Base-by-base conservation (phyloP, 2,113 vertebrate genomes). In the Trichechus manatus region DNA sequence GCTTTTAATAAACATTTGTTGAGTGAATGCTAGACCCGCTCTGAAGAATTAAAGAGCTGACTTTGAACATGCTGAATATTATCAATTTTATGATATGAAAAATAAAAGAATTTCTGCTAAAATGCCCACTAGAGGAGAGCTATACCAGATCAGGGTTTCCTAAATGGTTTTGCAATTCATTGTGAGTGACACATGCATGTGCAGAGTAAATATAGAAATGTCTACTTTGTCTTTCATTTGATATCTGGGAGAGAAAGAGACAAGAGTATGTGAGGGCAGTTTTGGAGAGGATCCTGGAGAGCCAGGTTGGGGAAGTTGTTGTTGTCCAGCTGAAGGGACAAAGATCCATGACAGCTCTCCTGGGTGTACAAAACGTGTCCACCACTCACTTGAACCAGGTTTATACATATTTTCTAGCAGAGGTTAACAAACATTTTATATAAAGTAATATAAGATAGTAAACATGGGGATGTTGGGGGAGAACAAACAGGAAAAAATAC, bases 21-120 rank as follows among this genome's bases (percentile, higher is more conserved):
- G 81, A 94, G 47, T 93, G 87, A 89, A 89, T 81, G 68, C 56
- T 87, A 20, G 9, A 91, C 64, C n/a, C 31, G 20, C 36, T 93
- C 59, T 50, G 29, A 92, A 47, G 80, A 94, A 94, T 20, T 15
- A 13, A 83, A 86, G 75, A 80, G 89, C 33, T 90, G 33, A 53
- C 31, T 94, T 75, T 50, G 25, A 87, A 83, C 87, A 33, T 66
- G 22, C 5, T 84, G 33, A 75, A 47, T 77, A 42, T 39, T 70
- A 94, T 44, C 68, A 89, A 47, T 88, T 92, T 93, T 56, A 44
- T 83, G 27, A 66, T 61, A 94, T 23, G 59, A 95, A 77, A 78
- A 96, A 78, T n/a, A 61, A 39, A 95, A 80, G 25, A 56, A 95
- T 78, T 87, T 94, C 59, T 95, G 95, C 74, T 53, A 87, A 87